Conservation (phyloP, 2,797 vertebrate genomes). For the Tauraco hartlaubi region DNA sequence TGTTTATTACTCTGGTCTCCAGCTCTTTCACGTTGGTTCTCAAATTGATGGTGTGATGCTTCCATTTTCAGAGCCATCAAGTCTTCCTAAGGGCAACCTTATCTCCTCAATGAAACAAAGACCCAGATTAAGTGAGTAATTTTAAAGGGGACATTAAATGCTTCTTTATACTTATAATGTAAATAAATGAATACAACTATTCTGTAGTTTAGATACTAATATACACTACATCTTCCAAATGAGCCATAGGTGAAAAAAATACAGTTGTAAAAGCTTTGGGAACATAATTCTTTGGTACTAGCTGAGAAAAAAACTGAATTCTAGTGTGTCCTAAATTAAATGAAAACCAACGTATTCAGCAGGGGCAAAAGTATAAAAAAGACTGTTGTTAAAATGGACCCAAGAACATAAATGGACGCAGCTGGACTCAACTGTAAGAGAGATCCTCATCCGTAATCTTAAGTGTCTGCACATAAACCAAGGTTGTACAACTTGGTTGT, state of each 20-base stretch:
- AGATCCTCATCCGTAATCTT: neutral
- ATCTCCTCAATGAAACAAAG: slow-evolving; percentile 8
- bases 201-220: neutral
- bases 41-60: slow-evolving; percentile 1
- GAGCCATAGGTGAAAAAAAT: neutral
- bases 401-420: neutral
- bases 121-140: neutral
- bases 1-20: neutral
- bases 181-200: neutral
- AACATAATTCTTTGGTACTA: neutral
- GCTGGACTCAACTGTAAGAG: neutral
- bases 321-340: neutral
- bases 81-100: neutral
- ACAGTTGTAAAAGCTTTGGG: neutral
- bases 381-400: neutral
- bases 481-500: neutral
- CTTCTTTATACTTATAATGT: neutral
- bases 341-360: neutral
- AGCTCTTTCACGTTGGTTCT: neutral
- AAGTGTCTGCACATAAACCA: neutral
- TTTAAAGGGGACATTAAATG: neutral
- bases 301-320: neutral
- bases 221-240: neutral
- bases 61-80: slow-evolving; percentile 3
- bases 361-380: neutral